Conservation (phyloP, 2,888 invertebrate genomes). For the Noctua comes region DNA sequence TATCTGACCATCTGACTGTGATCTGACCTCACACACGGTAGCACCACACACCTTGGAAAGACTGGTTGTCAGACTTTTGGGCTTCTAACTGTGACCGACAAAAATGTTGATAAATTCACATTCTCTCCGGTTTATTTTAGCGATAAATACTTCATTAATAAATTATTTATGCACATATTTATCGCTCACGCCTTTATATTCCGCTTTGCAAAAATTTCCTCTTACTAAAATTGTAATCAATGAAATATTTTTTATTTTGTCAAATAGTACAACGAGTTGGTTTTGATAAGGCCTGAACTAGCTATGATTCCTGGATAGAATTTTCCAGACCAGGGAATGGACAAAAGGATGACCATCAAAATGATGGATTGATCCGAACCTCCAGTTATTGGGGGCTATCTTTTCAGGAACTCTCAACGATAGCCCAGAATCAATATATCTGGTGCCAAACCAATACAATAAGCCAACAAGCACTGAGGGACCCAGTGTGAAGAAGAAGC, state of each 20-base stretch:
- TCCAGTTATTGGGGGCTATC: neutral
- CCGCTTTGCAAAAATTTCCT: neutral
- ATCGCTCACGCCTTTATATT: constrained; percentile 13
- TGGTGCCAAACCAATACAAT: neutral
- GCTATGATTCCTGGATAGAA: neutral
- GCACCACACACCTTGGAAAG: neutral
- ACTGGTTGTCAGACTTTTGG: neutral
- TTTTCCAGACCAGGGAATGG: neutral
- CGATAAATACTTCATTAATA: constrained; percentile 10
- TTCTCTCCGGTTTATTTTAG: constrained; percentile 10
- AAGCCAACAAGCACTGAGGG: neutral
- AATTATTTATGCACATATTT: constrained; percentile 24
- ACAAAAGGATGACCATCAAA: neutral
- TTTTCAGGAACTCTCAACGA: neutral
- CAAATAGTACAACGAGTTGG: neutral
- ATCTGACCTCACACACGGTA: too few species aligned
- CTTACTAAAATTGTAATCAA: neutral
- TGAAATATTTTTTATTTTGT: neutral
- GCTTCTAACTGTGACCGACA: neutral
- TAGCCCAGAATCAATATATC: neutral
- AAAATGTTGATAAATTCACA: constrained; percentile 10
- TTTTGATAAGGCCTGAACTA: neutral
- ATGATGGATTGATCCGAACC: neutral
- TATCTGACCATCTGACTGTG: too few species aligned
- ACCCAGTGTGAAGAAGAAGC: neutral